Evolutionary conservation across 1,140 invertebrate genomes (phyloP).

Genomic region (Vollenhovia emeryi): DNA sequence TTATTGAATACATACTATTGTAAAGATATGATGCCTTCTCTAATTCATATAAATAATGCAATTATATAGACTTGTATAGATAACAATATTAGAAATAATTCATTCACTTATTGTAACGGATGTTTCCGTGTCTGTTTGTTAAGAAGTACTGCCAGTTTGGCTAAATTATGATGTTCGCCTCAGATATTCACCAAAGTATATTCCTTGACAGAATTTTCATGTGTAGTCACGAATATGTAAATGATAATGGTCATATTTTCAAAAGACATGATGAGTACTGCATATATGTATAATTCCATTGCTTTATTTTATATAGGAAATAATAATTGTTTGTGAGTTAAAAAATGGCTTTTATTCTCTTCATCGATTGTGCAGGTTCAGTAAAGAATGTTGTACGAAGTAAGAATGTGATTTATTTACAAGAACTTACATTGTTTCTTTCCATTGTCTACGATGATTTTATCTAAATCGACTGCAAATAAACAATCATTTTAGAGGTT

Average conservation of each 20-base stretch:
- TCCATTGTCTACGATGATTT: constrained; percentile 54
- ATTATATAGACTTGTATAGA: constrained; percentile 12
- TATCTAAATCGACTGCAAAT: constrained; percentile 35
- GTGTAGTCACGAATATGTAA: neutral
- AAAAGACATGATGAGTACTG: constrained; percentile 33
- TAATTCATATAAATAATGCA: constrained; percentile 12
- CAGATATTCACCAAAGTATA: neutral
- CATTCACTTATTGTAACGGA: neutral
- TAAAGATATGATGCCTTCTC: constrained; percentile 44
- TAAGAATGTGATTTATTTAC: constrained; percentile 73
- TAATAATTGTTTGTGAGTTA: constrained; percentile 44
- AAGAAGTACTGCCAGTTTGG: constrained; percentile 55
- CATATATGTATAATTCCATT: constrained; percentile 61
- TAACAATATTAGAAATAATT: neutral
- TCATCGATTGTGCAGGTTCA: constrained; percentile 37
- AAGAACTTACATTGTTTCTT: constrained; percentile 64
- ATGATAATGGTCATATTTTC: constrained; percentile 45
- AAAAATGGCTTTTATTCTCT: constrained; percentile 36
- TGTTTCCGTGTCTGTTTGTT: constrained; percentile 25
- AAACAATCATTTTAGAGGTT: neutral
- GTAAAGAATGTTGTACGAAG: constrained; percentile 46
- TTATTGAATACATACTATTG: neutral
- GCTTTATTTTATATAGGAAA: constrained; percentile 63
- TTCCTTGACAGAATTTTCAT: constrained; percentile 44
- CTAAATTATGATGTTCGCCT: constrained; percentile 34